phyloP scores from a whole-genome alignment of 2,113 vertebrate genomes.

The Aphelocoma coerulescens region DNA sequence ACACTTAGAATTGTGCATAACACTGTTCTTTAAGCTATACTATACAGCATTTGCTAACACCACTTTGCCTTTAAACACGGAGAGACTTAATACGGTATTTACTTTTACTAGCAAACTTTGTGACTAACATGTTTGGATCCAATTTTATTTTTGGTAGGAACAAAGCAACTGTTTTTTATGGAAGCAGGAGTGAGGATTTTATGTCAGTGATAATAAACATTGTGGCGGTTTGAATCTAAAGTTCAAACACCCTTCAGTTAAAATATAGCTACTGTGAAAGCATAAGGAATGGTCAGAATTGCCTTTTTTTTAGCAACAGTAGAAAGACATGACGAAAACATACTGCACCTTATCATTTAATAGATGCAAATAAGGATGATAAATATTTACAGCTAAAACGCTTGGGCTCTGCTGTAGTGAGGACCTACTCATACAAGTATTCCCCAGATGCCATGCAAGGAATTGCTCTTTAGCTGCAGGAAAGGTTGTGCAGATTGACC shows the following conservation, averaged over 20 bases:
- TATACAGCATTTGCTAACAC: neutral
- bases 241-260: neutral
- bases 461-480: neutral
- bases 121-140: neutral
- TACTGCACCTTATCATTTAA: neutral
- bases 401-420: neutral
- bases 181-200: slow-evolving; percentile 17
- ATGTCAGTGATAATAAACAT: neutral
- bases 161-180: slow-evolving; percentile 18
- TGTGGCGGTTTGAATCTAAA: neutral
- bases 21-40: neutral
- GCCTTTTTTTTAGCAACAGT: neutral
- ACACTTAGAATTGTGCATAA: neutral
- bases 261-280: neutral
- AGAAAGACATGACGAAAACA: neutral
- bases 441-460: neutral
- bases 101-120: neutral
- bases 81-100: neutral
- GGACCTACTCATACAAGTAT: neutral
- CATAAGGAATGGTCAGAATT: neutral
- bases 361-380: neutral
- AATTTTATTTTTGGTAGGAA: slow-evolving; percentile 9
- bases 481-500: neutral
- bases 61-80: slow-evolving; percentile 38
- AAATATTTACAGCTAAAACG: neutral